Base-by-base conservation (phyloP, 2,888 invertebrate genomes). In the Romanomermis culicivorax region DNA sequence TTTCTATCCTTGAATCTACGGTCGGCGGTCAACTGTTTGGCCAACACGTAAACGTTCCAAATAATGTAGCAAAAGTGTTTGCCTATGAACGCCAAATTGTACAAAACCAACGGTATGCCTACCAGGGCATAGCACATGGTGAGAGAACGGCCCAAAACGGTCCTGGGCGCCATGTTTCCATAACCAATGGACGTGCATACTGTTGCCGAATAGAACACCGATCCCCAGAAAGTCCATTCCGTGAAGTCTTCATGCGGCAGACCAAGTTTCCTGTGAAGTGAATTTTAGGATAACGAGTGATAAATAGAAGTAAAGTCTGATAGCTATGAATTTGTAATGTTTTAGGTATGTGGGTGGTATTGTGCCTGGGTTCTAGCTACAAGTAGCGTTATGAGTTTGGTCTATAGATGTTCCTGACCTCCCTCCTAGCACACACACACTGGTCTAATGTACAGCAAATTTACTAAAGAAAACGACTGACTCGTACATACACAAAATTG, bases 131-230 rank as follows among this genome's bases (percentile, higher is more conserved):
- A 49, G 29, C 4, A 11, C 27, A 49, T 49, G 4, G 50, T 49
- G 26, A 49, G 7, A 7, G 11, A 7, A 14, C 50, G 26, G 11
- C 50, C 50, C 4, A 49, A 3, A 4, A 14, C 20, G 7, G 50
- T 49, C 3, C 14, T 7, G 7, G 50, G 27, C 7, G 29, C 23
- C 14, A 49, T 49, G 20, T 49, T 27, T 11, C 50, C 50, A 23
- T 49, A 49, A n/a, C 50, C 87, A 54, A 66, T 66, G 1, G 66
- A 66, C 1, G 66, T 66, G 59, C 66, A 66, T 25, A 66, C 63
- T 7, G 66, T 65, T 58, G 64, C 61, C 27, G 63, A 61, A 55
- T 62, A 66, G 59, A 66, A 66, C 50, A 64, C 57, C 1, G 65
- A 58, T 7, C 64, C 64, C 51, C 59, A 58, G 49, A 64, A 60